Percentiles rank a stretch among this genome's conserved stretches.
phyloP scores from a whole-genome alignment of 2,888 invertebrate genomes.

The Nowickia ferox region DNA sequence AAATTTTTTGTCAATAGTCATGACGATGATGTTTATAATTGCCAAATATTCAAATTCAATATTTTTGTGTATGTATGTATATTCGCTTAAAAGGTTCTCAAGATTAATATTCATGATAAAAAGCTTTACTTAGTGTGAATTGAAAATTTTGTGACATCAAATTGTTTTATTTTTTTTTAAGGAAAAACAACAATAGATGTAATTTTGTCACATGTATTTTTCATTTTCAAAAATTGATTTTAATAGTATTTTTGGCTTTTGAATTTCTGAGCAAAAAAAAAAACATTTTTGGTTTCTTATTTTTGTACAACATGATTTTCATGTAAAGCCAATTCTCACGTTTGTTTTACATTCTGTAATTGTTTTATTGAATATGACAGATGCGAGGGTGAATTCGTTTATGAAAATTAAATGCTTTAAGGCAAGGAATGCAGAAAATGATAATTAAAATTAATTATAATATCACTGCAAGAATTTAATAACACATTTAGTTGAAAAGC shows the following conservation, averaged over 20 bases:
- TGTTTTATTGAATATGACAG: slow-evolving; percentile 64
- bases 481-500: no score
- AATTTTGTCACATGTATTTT: neutral
- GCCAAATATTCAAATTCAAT: slow-evolving; percentile 65
- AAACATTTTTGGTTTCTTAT: neutral
- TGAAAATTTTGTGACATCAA: slow-evolving; percentile 48
- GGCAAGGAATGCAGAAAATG: no score
- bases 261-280: neutral
- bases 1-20: slow-evolving; percentile 25
- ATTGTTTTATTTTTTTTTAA: neutral
- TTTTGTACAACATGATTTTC: slow-evolving; percentile 63
- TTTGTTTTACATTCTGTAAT: slow-evolving; percentile 69
- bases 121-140: slow-evolving; percentile 42
- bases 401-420: neutral
- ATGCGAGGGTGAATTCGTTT: slow-evolving; percentile 2
- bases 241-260: slow-evolving; percentile 14
- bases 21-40: slow-evolving; percentile 59
- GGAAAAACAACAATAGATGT: neutral
- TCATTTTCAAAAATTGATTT: slow-evolving; percentile 18
- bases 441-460: no score
- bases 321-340: slow-evolving; percentile 69
- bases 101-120: slow-evolving; percentile 50
- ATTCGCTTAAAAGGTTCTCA: neutral
- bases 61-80: slow-evolving; percentile 12
- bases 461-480: no score